These are phyloP conservation scores for Bos indicus DNA, from an alignment of 2,113 vertebrate species.

Conservation along the genomic window DNA sequence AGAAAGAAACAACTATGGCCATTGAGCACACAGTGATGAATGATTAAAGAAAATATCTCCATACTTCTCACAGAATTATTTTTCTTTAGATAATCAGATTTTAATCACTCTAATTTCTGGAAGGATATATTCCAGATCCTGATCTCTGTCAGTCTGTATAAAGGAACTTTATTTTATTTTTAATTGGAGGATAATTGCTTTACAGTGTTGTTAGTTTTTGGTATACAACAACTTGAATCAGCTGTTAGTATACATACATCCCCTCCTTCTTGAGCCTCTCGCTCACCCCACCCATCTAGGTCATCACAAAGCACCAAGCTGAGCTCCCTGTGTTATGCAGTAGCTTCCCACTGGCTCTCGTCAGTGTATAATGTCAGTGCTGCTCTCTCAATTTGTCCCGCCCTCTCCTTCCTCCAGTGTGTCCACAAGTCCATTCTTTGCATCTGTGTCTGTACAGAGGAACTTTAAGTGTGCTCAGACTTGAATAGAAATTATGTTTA, in stretches of 20 bases:
- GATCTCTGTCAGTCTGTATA: conserved; percentile 21
- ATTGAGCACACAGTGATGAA: conserved; percentile 32
- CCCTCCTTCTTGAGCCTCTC: neutral
- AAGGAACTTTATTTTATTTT: neutral
- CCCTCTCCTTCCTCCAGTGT: neutral
- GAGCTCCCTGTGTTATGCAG: neutral
- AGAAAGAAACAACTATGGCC: neutral
- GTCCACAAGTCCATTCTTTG: neutral
- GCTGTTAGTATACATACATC: neutral
- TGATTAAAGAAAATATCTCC: conserved; percentile 29
- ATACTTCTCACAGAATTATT: conserved; percentile 6
- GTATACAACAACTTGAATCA: neutral
- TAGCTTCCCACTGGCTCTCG: neutral
- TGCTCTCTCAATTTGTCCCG: neutral
- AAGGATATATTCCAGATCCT: neutral
- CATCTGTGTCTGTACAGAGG: conserved; percentile 1
- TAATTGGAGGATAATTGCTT: neutral
- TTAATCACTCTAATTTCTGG: conserved; percentile 3
- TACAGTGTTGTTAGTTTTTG: neutral
- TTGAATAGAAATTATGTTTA: neutral
- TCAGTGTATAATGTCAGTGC: neutral
- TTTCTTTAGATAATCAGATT: conserved; percentile 24
- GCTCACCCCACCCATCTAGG: neutral
- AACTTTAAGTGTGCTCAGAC: neutral
- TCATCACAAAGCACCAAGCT: neutral